Conservation (phyloP, 2,888 invertebrate genomes). For the Rhingia campestris region DNA sequence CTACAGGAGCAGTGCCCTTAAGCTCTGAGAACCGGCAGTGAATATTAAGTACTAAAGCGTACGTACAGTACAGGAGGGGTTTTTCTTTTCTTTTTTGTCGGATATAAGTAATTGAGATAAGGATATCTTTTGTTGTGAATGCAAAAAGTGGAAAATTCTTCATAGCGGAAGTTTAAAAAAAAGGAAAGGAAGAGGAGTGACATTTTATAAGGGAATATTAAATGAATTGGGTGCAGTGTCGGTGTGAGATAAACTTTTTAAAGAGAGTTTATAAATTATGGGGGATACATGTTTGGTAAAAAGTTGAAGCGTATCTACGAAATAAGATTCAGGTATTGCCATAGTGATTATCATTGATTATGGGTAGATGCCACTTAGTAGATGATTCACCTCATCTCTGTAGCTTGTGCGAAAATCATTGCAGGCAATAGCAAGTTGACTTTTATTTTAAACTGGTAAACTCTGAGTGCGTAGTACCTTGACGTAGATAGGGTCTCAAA, state of each 20-base stretch:
- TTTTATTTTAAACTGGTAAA: too few relatives aligned
- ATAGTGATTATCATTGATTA: too few relatives aligned
- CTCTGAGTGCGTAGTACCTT: too few relatives aligned
- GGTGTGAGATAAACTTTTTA: conserved; percentile 8
- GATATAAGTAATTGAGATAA: conserved; percentile 73
- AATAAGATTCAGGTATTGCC: background rate
- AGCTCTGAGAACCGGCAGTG: conserved; percentile 61
- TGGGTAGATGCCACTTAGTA: too few relatives aligned
- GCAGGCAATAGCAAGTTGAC: too few relatives aligned
- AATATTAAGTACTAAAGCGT: conserved; percentile 65
- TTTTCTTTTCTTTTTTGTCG: conserved; percentile 49
- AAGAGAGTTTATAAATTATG: conserved; percentile 38
- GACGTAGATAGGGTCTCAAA: too few relatives aligned
- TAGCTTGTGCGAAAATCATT: too few relatives aligned
- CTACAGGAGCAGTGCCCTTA: conserved; percentile 41
- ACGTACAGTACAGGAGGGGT: conserved; percentile 36
- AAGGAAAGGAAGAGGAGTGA: background rate
- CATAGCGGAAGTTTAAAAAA: conserved; percentile 30
- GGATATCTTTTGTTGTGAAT: conserved; percentile 69
- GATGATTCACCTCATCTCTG: too few relatives aligned
- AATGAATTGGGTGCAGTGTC: conserved; percentile 28
- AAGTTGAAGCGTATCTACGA: conserved; percentile 11
- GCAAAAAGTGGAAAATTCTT: conserved; percentile 66
- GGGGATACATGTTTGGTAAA: background rate
- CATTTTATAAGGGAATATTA: conserved; percentile 31